Percentiles rank a stretch among this genome's conserved stretches.
phyloP scores from a whole-genome alignment of 2,888 invertebrate species.

The Cheilosia urbana region DNA sequence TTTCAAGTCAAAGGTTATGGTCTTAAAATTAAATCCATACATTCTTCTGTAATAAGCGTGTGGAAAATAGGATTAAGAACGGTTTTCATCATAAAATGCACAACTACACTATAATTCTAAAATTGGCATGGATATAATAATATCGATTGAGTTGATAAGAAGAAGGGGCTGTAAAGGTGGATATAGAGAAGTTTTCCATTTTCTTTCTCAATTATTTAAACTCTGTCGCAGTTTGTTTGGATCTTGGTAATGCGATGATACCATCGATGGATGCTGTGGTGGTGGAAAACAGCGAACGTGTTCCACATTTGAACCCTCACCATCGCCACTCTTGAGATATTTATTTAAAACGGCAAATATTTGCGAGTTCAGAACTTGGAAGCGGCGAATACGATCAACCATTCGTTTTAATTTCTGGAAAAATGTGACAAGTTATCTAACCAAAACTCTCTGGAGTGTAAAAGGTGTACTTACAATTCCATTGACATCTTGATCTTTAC shows the following conservation, averaged over 20 bases:
- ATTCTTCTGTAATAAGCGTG: slow-evolving; percentile 16
- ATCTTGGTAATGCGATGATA: slow-evolving; percentile 86
- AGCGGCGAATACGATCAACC: slow-evolving; percentile 98
- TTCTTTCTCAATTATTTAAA: slow-evolving; percentile 81
- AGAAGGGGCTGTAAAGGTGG: slow-evolving; percentile 17
- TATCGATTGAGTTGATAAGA: slow-evolving; percentile 49
- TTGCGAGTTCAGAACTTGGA: slow-evolving; percentile 99
- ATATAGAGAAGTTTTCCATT: not conserved
- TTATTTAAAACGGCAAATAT: slow-evolving; percentile 98
- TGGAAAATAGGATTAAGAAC: not conserved
- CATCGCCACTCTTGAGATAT: slow-evolving; percentile 93
- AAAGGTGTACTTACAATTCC: slow-evolving; percentile 90
- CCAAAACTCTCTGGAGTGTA: not conserved
- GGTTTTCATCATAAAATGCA: slow-evolving; percentile 45
- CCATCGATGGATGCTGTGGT: slow-evolving; percentile 90
- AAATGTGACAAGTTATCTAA: slow-evolving; percentile 7
- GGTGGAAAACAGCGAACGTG: slow-evolving; percentile 99
- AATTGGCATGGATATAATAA: slow-evolving; percentile 60
- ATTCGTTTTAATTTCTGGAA: slow-evolving; percentile 95
- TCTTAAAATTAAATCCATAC: slow-evolving; percentile 57
- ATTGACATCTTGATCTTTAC: slow-evolving; percentile 97
- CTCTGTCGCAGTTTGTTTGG: slow-evolving; percentile 86
- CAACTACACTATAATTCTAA: slow-evolving; percentile 39
- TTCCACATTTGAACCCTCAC: slow-evolving; percentile 94
- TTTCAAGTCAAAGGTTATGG: slow-evolving; percentile 30